Evolutionary conservation across 2,888 invertebrate genomes (phyloP), one percentile per base, ranked within the genome.

Genomic region (Polyommatus icarus): DNA sequence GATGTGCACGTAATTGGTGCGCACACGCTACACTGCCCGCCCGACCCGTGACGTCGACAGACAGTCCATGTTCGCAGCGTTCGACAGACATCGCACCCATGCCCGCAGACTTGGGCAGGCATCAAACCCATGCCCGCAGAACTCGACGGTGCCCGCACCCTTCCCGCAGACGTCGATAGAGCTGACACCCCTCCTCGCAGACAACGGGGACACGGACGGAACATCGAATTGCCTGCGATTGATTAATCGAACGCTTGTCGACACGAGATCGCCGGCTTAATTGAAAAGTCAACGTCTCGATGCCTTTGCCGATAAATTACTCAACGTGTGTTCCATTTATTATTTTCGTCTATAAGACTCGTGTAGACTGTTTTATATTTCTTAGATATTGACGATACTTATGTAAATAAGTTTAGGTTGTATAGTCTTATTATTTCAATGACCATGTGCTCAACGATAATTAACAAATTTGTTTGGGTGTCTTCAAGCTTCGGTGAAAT

Each of bases 201-300:
- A 54, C 75, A 29, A 24, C 73, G 50, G 67, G 61, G 24, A 61
- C 24, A 61, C 12, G 24, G 24, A 67, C 61, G 8, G 61, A 24
- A 67, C 61, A 67, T 67, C 61, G 50, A 50, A 72, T 72, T 72
- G 75, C 80, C 83, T 82, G 82, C 84, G 88, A 87, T 89, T 91
- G 90, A 91, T 91, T 90, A 90, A 90, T 90, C 88, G 89, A 87
- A 87, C 84, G 84, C 85, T 86, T 82, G 83, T 84, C 83, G 84
- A 82, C 81, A 80, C 83, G 79, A 77, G 83, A 82, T 82, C 85
- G 73, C 57, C 85, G 87, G 88, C 87, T 92, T 92, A 93, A 93
- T 93, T 93, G 93, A 93, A 93, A 93, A 93, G 93, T 93, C 93
- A 92, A 91, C 91, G 91, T 90, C 91, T 88, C 88, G 87, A 88